Conservation (phyloP, 2,797 vertebrate genomes). For the Tokudaia tokunoshimensis region DNA sequence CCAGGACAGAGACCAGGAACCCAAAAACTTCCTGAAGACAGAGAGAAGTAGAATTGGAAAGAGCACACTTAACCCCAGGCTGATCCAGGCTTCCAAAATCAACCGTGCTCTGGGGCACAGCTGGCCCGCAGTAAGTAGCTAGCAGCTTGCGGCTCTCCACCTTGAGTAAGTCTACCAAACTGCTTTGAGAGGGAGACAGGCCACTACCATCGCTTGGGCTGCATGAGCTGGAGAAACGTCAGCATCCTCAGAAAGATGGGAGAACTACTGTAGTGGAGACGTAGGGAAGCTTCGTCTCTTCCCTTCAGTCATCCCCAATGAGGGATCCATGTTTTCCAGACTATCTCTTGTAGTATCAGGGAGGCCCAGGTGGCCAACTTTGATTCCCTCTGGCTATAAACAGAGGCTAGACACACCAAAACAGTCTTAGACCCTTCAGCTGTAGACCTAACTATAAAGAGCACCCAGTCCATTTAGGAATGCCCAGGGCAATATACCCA, state of each 20-base stretch:
- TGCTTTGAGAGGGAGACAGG: neutral
- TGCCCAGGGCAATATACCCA: neutral
- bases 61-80: neutral
- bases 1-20: neutral
- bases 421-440: neutral
- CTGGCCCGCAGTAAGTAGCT: neutral
- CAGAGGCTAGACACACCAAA: neutral
- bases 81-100: neutral
- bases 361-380: neutral
- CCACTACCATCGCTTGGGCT: too few species aligned
- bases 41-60: too few species aligned
- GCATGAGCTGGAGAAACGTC: neutral
- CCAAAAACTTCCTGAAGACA: neutral
- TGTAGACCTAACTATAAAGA: neutral
- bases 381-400: neutral
- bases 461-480: neutral
- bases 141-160: neutral
- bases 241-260: neutral
- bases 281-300: conserved; percentile 79
- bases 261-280: conserved; percentile 31
- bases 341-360: neutral
- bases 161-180: neutral
- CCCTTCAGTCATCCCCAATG: conserved; percentile 81
- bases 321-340: conserved; percentile 16
- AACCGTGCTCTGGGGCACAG: neutral